These are phyloP conservation scores for Cantharis lateralis DNA, from an alignment of 2,888 invertebrate species.

Conservation along the genomic window DNA sequence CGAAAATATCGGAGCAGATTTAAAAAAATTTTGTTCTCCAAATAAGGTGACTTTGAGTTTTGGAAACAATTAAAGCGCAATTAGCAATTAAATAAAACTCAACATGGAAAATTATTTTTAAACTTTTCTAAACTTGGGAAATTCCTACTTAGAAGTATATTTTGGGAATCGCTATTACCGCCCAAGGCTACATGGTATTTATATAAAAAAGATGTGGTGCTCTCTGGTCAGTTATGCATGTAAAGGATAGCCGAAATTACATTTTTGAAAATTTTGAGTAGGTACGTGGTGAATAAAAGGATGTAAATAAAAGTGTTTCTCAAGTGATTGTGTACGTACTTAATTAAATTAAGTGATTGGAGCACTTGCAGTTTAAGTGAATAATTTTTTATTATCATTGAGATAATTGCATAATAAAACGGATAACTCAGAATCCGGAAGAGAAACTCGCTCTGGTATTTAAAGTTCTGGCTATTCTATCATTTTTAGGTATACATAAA, in stretches of 20 bases:
- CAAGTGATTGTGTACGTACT: neutral
- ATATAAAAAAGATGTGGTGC: neutral
- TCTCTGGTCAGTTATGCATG: neutral
- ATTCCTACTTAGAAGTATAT: conserved; percentile 6
- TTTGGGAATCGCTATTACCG: conserved; percentile 1
- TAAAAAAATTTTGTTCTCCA: neutral
- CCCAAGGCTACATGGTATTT: conserved; percentile 7
- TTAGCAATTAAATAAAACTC: neutral
- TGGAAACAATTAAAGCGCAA: neutral
- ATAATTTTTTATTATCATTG: neutral
- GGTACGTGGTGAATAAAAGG: neutral
- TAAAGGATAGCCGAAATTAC: neutral
- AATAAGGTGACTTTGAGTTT: neutral
- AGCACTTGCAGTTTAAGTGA: neutral
- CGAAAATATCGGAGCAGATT: too few species aligned
- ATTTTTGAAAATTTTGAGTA: neutral
- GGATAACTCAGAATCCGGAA: neutral
- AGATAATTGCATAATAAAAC: neutral
- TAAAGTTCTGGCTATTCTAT: neutral
- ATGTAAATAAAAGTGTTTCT: neutral
- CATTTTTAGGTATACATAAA: neutral
- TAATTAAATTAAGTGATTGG: neutral
- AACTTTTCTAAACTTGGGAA: conserved; percentile 3
- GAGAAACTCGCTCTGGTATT: neutral
- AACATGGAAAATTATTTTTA: neutral